Evolutionary conservation across 2,113 vertebrate genomes (phyloP).

Genomic region (Ciconia stormi): DNA sequence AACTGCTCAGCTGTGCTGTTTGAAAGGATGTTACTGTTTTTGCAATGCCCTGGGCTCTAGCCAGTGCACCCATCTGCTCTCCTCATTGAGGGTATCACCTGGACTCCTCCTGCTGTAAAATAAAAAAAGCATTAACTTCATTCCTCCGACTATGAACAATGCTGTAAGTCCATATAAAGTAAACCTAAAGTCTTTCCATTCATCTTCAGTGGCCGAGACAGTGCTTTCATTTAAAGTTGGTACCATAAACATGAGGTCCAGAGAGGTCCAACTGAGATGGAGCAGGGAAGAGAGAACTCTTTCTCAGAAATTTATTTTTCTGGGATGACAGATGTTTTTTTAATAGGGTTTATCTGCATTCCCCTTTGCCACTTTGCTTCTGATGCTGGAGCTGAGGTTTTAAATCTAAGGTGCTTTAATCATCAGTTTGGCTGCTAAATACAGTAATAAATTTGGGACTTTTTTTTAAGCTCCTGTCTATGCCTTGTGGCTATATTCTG

Average conservation of each 20-base stretch:
- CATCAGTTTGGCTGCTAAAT: slow-evolving; percentile 45
- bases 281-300: neutral
- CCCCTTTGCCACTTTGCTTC: neutral
- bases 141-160: fast-evolving
- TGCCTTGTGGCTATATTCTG: neutral
- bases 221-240: neutral
- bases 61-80: neutral
- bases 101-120: neutral
- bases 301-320: neutral
- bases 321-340: neutral
- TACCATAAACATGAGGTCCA: neutral
- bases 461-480: neutral
- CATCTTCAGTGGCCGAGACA: neutral
- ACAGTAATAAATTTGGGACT: neutral
- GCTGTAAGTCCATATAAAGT: neutral
- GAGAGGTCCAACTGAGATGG: neutral
- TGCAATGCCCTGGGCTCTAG: neutral
- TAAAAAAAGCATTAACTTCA: neutral
- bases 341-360: neutral
- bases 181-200: neutral
- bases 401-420: slow-evolving; percentile 43
- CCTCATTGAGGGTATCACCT: neutral
- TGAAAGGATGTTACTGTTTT: neutral
- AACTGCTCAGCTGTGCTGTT: neutral
- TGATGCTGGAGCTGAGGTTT: neutral